Percentiles rank a stretch among this genome's conserved stretches.
Conservation (phyloP, 2,113 vertebrate genomes). For the Haplotaxodon microlepis region DNA sequence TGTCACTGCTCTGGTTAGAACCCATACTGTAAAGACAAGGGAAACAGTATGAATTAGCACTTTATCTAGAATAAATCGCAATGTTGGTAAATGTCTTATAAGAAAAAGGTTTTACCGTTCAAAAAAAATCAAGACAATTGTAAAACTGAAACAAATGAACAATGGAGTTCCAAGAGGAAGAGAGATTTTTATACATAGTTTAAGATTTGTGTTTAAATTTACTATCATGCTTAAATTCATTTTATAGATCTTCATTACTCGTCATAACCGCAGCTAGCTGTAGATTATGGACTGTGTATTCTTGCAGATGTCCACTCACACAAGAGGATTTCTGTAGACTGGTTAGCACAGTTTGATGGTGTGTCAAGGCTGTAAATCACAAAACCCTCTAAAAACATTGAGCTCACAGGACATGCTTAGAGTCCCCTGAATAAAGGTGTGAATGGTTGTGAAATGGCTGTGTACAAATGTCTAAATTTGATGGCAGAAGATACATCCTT, state of each 20-base stretch:
- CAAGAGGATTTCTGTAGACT: not conserved
- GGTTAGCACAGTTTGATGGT: not conserved
- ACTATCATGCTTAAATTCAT: not conserved
- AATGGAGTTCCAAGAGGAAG: not conserved
- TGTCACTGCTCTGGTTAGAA: conserved; percentile 55
- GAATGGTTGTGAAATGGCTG: not conserved
- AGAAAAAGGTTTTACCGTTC: not conserved
- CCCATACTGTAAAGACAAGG: conserved; percentile 49
- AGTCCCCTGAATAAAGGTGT: not conserved
- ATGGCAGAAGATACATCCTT: not conserved
- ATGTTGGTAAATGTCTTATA: not conserved
- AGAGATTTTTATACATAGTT: not conserved
- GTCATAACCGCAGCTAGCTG: not conserved
- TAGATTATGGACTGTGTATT: not conserved
- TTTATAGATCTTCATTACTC: not conserved
- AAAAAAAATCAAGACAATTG: not conserved
- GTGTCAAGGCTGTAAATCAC: not conserved
- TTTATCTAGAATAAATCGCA: not conserved
- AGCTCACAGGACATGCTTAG: not conserved
- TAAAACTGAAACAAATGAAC: not conserved
- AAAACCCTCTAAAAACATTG: not conserved
- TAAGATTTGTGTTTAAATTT: not conserved
- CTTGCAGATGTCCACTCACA: not conserved
- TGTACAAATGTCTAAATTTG: not conserved
- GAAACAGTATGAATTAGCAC: not conserved